Percentiles rank a stretch among this genome's conserved stretches.
Evolutionary conservation across 2,113 vertebrate genomes (phyloP).

Genomic region (Camelus bactrianus): DNA sequence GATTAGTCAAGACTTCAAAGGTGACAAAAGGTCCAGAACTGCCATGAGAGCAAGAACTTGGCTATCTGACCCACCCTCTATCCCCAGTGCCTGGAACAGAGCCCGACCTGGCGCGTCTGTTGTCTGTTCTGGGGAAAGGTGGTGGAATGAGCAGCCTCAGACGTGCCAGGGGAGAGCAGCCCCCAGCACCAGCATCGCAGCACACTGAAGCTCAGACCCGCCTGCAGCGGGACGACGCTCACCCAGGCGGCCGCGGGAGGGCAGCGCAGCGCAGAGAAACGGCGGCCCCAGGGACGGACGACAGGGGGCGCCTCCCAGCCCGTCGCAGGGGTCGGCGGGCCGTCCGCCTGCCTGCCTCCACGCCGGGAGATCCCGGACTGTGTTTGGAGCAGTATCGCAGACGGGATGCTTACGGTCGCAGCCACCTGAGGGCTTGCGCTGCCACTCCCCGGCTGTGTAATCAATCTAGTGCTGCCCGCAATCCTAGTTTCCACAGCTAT

Average conservation of each 20-base stretch:
- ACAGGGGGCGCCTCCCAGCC: background rate
- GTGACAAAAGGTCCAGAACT: background rate
- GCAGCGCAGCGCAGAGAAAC: background rate
- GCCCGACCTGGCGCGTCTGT: background rate
- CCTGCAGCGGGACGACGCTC: accelerated
- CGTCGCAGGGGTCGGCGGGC: background rate
- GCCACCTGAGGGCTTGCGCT: accelerated
- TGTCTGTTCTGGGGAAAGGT: too few relatives aligned
- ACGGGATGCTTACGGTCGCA: background rate
- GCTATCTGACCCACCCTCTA: background rate
- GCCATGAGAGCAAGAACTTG: background rate
- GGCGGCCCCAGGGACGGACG: background rate
- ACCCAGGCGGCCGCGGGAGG: background rate
- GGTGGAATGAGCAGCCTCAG: background rate
- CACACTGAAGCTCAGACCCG: background rate
- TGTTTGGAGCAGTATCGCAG: background rate
- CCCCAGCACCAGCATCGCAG: accelerated
- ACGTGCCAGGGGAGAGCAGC: background rate
- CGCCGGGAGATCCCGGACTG: too few relatives aligned
- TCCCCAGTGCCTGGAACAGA: background rate
- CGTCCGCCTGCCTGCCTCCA: background rate
- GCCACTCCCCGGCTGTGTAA: accelerated
- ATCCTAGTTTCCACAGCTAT: background rate
- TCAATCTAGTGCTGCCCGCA: background rate
- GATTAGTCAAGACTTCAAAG: background rate